Conservation (phyloP, 2,888 invertebrate species). For the Drosophila phalerata region DNA sequence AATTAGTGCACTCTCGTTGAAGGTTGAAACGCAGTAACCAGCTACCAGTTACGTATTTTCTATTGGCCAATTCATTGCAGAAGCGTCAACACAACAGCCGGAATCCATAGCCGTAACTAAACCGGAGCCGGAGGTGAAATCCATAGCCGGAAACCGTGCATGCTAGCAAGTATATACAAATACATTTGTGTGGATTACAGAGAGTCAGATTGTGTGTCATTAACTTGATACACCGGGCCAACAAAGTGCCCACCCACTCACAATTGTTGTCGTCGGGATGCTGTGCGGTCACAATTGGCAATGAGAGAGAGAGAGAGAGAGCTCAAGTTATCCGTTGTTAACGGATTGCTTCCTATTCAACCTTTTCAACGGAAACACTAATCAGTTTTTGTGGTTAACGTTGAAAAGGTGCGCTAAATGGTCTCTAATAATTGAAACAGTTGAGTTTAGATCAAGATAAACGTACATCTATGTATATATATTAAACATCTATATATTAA, state of each 20-base stretch:
- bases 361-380: constrained; percentile 53
- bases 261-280: constrained; percentile 34
- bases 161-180: constrained; percentile 23
- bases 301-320: constrained; percentile 22
- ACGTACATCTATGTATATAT: neutral
- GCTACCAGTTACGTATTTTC: constrained; percentile 54
- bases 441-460: constrained; percentile 7
- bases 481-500: constrained; percentile 15
- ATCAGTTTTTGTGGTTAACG: constrained; percentile 70
- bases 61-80: constrained; percentile 83
- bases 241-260: constrained; percentile 40
- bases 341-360: constrained; percentile 29
- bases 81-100: constrained; percentile 59
- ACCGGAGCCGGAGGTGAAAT: constrained; percentile 9
- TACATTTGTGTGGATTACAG: constrained; percentile 33
- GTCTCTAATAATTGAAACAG: constrained; percentile 65
- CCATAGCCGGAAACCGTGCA: constrained; percentile 37
- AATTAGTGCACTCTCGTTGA: constrained; percentile 77
- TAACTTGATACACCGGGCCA: constrained; percentile 62
- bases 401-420: constrained; percentile 49
- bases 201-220: constrained; percentile 73
- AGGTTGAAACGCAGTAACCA: constrained; percentile 23
- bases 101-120: neutral
- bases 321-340: constrained; percentile 61
- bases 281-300: constrained; percentile 43